phyloP scores from a whole-genome alignment of 1,140 invertebrate genomes.

The Cyphomyrmex costatus region DNA sequence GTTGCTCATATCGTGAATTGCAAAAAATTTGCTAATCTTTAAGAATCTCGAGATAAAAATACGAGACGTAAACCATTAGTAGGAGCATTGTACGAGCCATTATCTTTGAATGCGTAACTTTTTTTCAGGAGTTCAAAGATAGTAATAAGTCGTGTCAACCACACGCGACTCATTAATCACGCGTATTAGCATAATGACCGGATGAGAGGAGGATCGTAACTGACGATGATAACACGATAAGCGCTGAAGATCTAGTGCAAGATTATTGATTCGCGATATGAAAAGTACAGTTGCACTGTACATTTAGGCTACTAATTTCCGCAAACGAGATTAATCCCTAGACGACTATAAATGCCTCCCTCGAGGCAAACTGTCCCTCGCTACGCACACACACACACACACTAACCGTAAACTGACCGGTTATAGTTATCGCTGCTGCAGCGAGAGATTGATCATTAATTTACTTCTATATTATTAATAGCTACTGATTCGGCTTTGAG shows the following conservation, averaged over 20 bases:
- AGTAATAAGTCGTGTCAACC: conserved; percentile 70
- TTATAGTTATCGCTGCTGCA: conserved; percentile 23
- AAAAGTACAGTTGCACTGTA: not conserved
- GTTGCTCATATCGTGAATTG: not conserved
- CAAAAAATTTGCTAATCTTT: not conserved
- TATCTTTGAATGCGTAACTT: conserved; percentile 74
- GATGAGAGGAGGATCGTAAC: not conserved
- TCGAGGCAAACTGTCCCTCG: not conserved
- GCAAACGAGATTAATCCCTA: not conserved
- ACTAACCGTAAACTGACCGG: not conserved
- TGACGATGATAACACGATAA: conserved; percentile 46
- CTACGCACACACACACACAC: too few species aligned
- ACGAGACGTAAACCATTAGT: not conserved
- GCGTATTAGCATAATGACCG: conserved; percentile 68
- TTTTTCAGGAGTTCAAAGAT: conserved; percentile 77
- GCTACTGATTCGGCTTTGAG: conserved; percentile 1
- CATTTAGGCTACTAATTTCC: conserved; percentile 41
- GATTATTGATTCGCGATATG: conserved; percentile 34
- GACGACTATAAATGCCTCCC: not conserved
- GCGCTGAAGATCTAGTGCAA: conserved; percentile 13
- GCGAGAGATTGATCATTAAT: conserved; percentile 20
- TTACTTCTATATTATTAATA: conserved; percentile 7
- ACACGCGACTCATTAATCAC: conserved; percentile 78
- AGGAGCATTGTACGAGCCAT: conserved; percentile 35
- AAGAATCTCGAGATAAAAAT: not conserved